Evolutionary conservation across 2,888 invertebrate genomes (phyloP).

Genomic region (Nematopogon swammerdamellus): DNA sequence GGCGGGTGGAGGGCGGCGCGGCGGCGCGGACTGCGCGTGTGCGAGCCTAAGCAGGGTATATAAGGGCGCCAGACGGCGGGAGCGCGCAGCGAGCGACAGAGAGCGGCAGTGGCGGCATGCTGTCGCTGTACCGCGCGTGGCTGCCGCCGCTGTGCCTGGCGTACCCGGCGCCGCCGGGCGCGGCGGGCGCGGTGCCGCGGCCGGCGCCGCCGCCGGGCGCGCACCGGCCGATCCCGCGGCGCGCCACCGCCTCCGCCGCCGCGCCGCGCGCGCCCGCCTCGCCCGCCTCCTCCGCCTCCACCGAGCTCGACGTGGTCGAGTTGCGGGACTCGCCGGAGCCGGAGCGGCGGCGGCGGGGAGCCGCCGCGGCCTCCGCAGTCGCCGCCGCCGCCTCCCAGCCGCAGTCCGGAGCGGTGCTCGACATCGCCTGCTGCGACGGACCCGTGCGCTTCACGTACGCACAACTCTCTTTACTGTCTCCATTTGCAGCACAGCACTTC

Average conservation of each 20-base stretch:
- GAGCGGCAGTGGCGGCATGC: too few relatives aligned
- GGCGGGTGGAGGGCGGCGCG: background rate
- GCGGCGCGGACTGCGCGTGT: slow-evolving; percentile 10
- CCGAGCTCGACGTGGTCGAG: slow-evolving; percentile 40
- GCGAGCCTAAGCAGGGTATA: too few relatives aligned
- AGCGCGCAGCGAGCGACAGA: too few relatives aligned
- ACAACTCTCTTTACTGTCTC: too few relatives aligned
- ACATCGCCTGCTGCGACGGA: slow-evolving; percentile 90
- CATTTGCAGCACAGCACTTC: too few relatives aligned
- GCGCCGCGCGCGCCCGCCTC: slow-evolving; percentile 31
- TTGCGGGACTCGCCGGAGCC: slow-evolving; percentile 30
- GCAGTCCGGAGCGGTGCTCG: slow-evolving; percentile 59
- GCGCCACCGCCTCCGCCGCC: slow-evolving; percentile 36
- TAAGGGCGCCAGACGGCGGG: too few relatives aligned
- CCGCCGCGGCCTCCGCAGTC: slow-evolving; percentile 31
- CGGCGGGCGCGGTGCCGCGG: slow-evolving; percentile 40
- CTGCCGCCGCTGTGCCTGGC: slow-evolving; percentile 20
- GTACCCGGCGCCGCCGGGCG: slow-evolving; percentile 11
- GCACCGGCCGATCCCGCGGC: slow-evolving; percentile 39
- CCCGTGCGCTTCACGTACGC: slow-evolving; percentile 62
- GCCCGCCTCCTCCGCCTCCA: slow-evolving; percentile 38
- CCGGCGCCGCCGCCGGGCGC: slow-evolving; percentile 49
- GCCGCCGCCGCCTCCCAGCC: background rate
- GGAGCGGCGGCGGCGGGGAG: slow-evolving; percentile 18
- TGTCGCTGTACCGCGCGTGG: slow-evolving; percentile 53